phyloP scores from a whole-genome alignment of 2,888 invertebrate species.

The Callinectes sapidus region DNA sequence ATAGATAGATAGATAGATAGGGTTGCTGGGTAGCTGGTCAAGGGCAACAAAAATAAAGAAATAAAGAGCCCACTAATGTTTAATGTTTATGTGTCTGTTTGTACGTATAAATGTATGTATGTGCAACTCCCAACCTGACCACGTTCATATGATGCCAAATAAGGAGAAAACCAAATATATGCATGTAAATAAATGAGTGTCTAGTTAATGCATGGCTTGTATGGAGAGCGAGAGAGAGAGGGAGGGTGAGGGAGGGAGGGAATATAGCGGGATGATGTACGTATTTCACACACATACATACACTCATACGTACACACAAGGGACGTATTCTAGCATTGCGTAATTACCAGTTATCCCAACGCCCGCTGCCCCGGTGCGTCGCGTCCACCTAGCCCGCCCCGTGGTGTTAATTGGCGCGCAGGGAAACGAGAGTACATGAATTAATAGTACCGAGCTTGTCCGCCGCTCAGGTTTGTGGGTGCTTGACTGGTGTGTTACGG shows the following conservation, averaged over 20 bases:
- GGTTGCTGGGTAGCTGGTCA: too few relatives aligned
- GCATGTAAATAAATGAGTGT: neutral
- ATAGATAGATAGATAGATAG: neutral
- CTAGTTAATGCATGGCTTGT: neutral
- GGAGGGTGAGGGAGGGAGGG: neutral
- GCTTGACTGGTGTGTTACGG: neutral
- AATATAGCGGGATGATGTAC: neutral
- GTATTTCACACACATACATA: neutral
- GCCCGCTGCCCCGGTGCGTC: neutral
- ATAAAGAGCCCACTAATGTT: too few relatives aligned
- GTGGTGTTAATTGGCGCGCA: neutral
- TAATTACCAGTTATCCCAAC: constrained; percentile 1
- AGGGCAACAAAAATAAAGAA: too few relatives aligned
- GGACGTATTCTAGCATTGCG: neutral
- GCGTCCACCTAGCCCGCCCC: neutral
- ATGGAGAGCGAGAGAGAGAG: neutral
- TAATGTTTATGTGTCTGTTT: neutral
- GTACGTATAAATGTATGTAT: neutral
- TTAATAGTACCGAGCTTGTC: neutral
- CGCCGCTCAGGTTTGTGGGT: neutral
- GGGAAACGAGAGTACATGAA: constrained; percentile 8
- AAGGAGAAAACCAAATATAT: neutral
- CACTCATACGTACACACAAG: neutral
- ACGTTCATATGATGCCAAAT: neutral
- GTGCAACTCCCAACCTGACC: neutral